Conservation (phyloP, 2,797 vertebrate species). For the Taeniopygia guttata region DNA sequence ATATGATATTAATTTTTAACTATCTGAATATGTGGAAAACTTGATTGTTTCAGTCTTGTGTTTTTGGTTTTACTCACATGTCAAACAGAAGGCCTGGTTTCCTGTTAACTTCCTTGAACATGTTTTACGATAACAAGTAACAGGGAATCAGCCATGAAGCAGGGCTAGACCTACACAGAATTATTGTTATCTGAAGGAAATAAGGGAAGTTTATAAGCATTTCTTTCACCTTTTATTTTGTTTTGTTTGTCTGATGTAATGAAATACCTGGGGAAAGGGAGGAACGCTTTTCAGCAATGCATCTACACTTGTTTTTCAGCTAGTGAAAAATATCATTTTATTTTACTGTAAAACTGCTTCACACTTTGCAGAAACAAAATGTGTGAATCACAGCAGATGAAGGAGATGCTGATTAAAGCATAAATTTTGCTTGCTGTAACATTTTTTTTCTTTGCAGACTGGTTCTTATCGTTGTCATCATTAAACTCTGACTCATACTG, state of each 20-base stretch:
- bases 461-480: not conserved
- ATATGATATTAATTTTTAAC: not conserved
- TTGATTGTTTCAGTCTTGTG: not conserved
- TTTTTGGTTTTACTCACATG: not conserved
- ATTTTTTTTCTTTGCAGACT: not conserved
- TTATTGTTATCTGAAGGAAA: not conserved
- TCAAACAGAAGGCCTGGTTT: not conserved
- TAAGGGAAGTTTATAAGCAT: not conserved
- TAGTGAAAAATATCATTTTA: not conserved
- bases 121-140: not conserved
- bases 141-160: not conserved
- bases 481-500: conserved; percentile 12
- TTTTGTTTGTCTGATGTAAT: not conserved
- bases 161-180: not conserved
- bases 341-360: conserved; percentile 1
- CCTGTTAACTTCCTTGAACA: not conserved
- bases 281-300: not conserved
- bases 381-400: conserved; percentile 36
- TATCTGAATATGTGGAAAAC: not conserved
- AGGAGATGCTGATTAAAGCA: conserved; percentile 43
- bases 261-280: not conserved
- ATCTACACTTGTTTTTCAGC: not conserved
- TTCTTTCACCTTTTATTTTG: not conserved
- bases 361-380: not conserved
- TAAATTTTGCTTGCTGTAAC: not conserved